Evolutionary conservation across 1,140 invertebrate genomes (phyloP), one percentile per base, ranked within the genome.

Genomic region (Drosophila athabasca): DNA sequence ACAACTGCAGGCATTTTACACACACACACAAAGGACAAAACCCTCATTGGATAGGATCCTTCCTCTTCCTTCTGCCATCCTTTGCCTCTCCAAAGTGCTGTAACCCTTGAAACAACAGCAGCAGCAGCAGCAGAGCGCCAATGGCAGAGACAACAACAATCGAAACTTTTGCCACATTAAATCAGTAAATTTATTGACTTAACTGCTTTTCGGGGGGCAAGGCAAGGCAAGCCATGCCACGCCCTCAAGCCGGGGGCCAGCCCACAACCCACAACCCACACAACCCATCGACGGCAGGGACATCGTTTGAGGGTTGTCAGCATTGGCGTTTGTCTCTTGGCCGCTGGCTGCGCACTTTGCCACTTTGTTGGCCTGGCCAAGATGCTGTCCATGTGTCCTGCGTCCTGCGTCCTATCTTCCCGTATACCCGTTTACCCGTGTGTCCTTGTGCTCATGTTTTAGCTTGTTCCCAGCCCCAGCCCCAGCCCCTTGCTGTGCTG

Each of bases 101-200:
- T 39, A 84, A 80, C 81, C 81, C 81, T 76, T 84, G 59, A 62
- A 65, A 77, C 75, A 66, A 66, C 53, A 55, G 45, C 44, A 19
- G 17, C 17, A 19, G 17, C 17, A 19, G 17, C 17, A 19, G 17
- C 17, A 19, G 17, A 50, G 46, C 53, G 44, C 39, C 39, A 60
- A 67, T 26, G 55, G 44, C 68, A 64, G 46, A 45, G 70, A 75
- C 60, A 79, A 88, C 75, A 76, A 70, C 67, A 88, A 88, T 88
- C 83, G 83, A 88, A 88, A 88, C 83, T 88, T 88, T 88, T 88
- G 83, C 53, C 83, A 88, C 83, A 88, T 88, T 83, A 88, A 88
- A 88, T 88, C 83, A 88, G 83, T 75, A 88, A 88, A 83, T 88
- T 88, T 88, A 88, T 88, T 88, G 83, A 88, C 83, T 88, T 82